phyloP scores from a whole-genome alignment of 2,797 vertebrate genomes.

The Diceros bicornis region DNA sequence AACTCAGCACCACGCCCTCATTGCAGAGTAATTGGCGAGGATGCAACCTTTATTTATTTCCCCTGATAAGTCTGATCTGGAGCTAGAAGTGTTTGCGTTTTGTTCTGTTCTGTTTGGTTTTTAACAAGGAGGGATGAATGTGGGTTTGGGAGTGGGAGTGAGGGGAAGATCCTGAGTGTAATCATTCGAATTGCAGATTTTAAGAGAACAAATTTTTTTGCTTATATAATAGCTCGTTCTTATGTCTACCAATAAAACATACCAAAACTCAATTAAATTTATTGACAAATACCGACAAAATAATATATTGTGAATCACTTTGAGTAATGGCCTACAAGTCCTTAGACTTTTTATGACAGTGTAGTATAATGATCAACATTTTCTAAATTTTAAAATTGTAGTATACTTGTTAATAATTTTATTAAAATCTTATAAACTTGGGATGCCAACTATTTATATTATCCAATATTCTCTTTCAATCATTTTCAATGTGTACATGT shows the following conservation, averaged over 20 bases:
- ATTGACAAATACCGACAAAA: conserved; percentile 34
- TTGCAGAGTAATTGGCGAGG: not conserved
- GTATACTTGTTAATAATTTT: conserved; percentile 1
- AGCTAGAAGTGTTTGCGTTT: not conserved
- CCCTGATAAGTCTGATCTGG: not conserved
- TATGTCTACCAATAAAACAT: not conserved
- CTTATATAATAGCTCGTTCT: not conserved
- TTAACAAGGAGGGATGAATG: not conserved
- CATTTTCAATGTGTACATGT: not conserved
- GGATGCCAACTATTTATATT: not conserved
- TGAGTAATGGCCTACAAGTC: conserved; percentile 11
- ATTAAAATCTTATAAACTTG: conserved; percentile 15
- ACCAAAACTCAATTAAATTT: not conserved
- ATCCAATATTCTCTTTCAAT: not conserved
- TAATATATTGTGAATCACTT: not conserved
- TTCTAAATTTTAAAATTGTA: conserved; percentile 54
- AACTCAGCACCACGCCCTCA: not conserved
- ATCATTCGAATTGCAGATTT: not conserved
- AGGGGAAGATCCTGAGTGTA: not conserved
- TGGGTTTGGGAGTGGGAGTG: not conserved
- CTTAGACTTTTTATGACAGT: not conserved
- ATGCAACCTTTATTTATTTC: not conserved
- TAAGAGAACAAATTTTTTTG: not conserved
- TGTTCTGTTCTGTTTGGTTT: conserved; percentile 36
- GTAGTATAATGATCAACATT: not conserved